Evolutionary conservation across 2,797 vertebrate genomes (phyloP).

Genomic region (Rhodeus uyekii): DNA sequence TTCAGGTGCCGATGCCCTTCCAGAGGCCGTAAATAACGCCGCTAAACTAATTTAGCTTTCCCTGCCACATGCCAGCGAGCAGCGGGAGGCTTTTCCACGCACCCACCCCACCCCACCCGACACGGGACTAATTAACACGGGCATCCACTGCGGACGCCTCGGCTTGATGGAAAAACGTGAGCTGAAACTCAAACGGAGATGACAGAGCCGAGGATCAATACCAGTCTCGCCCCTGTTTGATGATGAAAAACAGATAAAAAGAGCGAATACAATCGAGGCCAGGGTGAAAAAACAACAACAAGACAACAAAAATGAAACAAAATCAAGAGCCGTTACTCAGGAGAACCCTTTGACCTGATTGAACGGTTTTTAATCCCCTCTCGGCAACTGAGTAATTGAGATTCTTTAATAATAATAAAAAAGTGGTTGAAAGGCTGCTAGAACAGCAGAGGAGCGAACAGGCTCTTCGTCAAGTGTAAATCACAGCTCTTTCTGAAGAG

Average conservation of each 20-base stretch:
- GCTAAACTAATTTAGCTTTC: slow-evolving; percentile 62
- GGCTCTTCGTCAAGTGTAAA: slow-evolving; percentile 44
- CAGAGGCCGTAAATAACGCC: slow-evolving; percentile 59
- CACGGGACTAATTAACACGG: slow-evolving; percentile 62
- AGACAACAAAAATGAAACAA: slow-evolving; percentile 30
- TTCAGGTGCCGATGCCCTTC: slow-evolving; percentile 53
- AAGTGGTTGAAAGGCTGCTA: slow-evolving; percentile 50
- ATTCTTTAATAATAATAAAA: slow-evolving; percentile 57
- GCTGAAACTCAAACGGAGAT: slow-evolving; percentile 35
- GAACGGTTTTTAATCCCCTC: slow-evolving; percentile 49
- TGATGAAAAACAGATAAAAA: slow-evolving; percentile 29
- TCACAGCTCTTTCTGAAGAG: slow-evolving; percentile 45
- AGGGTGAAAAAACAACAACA: not conserved
- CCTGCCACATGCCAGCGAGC: slow-evolving; percentile 58
- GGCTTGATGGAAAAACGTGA: slow-evolving; percentile 43
- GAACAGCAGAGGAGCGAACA: slow-evolving; percentile 36
- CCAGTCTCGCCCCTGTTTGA: slow-evolving; percentile 25
- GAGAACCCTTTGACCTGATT: slow-evolving; percentile 50
- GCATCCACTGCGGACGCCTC: slow-evolving; percentile 46
- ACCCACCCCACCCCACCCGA: slow-evolving; percentile 37
- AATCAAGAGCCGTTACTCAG: slow-evolving; percentile 44
- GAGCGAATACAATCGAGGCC: not conserved
- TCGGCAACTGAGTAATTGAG: slow-evolving; percentile 49
- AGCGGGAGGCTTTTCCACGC: slow-evolving; percentile 40
- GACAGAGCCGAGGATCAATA: slow-evolving; percentile 52